A percentile compares a stretch with the other conserved stretches of the same genome.
Evolutionary conservation across 2,797 vertebrate genomes (phyloP).

Genomic region (Lateolabrax maculatus): DNA sequence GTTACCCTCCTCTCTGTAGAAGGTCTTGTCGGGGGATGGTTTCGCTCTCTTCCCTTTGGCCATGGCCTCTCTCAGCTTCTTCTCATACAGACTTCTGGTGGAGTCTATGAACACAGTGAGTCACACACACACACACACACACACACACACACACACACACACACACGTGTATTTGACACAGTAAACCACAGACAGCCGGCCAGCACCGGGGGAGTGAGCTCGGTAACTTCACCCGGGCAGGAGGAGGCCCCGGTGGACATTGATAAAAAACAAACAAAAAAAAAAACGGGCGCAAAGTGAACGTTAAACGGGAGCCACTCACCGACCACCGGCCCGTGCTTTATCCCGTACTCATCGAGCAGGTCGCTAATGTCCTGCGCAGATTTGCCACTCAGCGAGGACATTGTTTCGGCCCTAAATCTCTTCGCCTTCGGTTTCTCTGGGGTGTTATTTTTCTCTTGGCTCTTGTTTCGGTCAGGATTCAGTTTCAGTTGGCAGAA

Average conservation of each 20-base stretch:
- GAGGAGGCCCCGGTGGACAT: background rate
- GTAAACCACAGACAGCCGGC: no score
- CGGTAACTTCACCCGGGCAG: background rate
- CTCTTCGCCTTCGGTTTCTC: background rate
- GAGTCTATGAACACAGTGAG: slow-evolving; percentile 54
- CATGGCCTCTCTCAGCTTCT: slow-evolving; percentile 84
- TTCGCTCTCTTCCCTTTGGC: slow-evolving; percentile 60
- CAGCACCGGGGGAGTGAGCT: accelerated
- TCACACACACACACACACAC: no score
- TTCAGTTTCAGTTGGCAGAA: slow-evolving; percentile 28
- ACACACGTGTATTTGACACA: background rate
- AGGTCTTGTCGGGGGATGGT: slow-evolving; percentile 74
- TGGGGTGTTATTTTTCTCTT: accelerated
- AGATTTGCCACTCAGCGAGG: slow-evolving; percentile 70
- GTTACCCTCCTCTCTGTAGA: slow-evolving; percentile 83
- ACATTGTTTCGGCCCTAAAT: slow-evolving; percentile 47
- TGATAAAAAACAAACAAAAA: background rate
- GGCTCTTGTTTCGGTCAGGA: slow-evolving; percentile 4
- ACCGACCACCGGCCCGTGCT: slow-evolving; percentile 87
- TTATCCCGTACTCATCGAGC: slow-evolving; percentile 85
- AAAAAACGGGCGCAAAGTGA: slow-evolving; percentile 24
- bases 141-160: no score
- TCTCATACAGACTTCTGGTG: slow-evolving; percentile 85
- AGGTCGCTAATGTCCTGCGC: slow-evolving; percentile 75
- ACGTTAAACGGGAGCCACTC: slow-evolving; percentile 42